These are phyloP conservation scores for Anabas testudineus DNA, from an alignment of 2,797 vertebrate genomes.

Conservation along the genomic window DNA sequence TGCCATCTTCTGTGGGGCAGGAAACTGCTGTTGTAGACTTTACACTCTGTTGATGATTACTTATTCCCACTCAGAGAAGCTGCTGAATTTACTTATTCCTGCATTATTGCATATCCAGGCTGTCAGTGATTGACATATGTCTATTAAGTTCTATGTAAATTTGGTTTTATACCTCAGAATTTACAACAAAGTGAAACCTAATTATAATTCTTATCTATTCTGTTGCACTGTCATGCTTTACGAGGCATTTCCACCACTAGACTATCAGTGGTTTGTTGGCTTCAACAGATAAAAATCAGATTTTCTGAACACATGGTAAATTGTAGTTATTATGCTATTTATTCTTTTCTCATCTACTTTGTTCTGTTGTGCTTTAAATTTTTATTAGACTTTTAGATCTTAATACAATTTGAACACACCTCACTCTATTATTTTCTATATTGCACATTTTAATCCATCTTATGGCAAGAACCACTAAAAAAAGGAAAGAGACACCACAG, in stretches of 20 bases:
- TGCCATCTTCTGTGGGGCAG: background rate
- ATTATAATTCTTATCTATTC: background rate
- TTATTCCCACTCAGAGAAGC: constrained; percentile 37
- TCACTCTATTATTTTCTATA: no score
- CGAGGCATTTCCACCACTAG: no score
- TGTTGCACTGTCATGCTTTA: no score
- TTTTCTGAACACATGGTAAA: background rate
- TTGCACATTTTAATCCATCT: no score
- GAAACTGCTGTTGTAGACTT: constrained; percentile 18
- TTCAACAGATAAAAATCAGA: background rate
- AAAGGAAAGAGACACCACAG: no score
- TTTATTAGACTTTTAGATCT: no score
- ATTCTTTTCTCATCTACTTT: background rate
- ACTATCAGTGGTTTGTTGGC: no score
- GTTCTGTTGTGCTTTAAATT: no score
- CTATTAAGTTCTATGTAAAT: background rate
- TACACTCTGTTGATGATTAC: constrained; percentile 11
- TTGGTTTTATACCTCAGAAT: background rate
- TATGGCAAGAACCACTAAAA: no score
- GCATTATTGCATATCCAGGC: no score
- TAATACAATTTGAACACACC: no score
- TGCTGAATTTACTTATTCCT: constrained; percentile 40
- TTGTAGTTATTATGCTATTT: background rate
- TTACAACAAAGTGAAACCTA: background rate
- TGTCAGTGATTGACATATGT: background rate